phyloP scores from a whole-genome alignment of 2,888 invertebrate species.

The Villa cingulata region DNA sequence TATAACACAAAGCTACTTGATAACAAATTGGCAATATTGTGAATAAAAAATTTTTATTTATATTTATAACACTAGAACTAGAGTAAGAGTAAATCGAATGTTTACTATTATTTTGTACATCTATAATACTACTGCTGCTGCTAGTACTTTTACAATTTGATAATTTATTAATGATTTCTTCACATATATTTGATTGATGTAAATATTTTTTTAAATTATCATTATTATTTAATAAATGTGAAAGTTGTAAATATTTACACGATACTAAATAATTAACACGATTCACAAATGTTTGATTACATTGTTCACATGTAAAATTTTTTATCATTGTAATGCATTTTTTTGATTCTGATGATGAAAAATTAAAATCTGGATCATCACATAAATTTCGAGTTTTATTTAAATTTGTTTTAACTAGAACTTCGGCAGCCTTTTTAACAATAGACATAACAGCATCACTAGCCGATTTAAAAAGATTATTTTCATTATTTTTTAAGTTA shows the following conservation, averaged over 20 bases:
- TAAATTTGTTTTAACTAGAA: slow-evolving; percentile 58
- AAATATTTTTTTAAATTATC: slow-evolving; percentile 39
- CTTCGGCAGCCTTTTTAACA: slow-evolving; percentile 82
- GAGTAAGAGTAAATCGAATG: no score
- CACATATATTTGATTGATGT: slow-evolving; percentile 44
- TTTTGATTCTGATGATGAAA: slow-evolving; percentile 24
- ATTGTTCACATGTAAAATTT: slow-evolving; percentile 59
- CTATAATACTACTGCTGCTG: slow-evolving; percentile 8
- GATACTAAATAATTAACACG: slow-evolving; percentile 61
- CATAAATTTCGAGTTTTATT: slow-evolving; percentile 40
- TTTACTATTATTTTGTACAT: slow-evolving; percentile 16
- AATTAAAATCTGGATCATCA: no score
- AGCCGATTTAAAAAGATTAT: slow-evolving; percentile 72
- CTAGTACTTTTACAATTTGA: slow-evolving; percentile 20
- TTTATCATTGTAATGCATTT: slow-evolving; percentile 61
- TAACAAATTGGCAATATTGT: neutral
- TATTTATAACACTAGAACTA: no score
- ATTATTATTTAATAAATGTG: slow-evolving; percentile 45
- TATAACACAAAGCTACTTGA: neutral
- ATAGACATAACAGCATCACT: slow-evolving; percentile 84
- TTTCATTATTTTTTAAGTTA: slow-evolving; percentile 43
- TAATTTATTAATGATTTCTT: slow-evolving; percentile 38
- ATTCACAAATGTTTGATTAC: slow-evolving; percentile 55
- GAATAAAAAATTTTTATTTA: neutral
- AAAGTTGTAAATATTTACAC: slow-evolving; percentile 49